phyloP scores from a whole-genome alignment of 2,113 vertebrate species.

The Recurvirostra avosetta region DNA sequence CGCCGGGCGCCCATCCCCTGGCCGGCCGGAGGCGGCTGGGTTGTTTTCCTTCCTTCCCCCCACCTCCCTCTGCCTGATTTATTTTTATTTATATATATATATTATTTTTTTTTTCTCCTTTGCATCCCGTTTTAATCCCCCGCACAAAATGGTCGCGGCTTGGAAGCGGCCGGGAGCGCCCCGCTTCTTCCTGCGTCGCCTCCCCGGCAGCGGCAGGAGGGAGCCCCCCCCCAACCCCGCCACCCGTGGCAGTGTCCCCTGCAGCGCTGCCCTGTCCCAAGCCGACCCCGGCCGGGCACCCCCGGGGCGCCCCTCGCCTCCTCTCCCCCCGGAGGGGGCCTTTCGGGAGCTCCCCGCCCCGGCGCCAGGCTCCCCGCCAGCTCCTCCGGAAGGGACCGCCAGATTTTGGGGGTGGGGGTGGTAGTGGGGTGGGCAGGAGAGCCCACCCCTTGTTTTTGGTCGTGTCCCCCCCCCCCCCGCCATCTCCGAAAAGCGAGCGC shows the following conservation, averaged over 20 bases:
- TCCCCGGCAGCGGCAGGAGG: background rate
- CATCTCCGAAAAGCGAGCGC: background rate
- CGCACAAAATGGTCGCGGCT: conserved; percentile 54
- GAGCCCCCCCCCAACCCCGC: background rate
- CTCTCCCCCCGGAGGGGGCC: background rate
- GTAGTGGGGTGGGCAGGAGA: background rate
- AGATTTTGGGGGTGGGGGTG: background rate
- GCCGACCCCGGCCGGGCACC: background rate
- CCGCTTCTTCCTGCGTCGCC: background rate
- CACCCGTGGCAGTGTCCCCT: too few relatives aligned
- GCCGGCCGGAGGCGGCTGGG: background rate
- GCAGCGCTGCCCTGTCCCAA: background rate
- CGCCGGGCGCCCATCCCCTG: background rate
- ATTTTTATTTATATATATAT: background rate
- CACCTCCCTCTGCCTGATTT: background rate
- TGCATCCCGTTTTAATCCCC: background rate
- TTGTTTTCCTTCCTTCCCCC: background rate
- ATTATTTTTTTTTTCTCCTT: background rate
- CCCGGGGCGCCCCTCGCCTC: background rate
- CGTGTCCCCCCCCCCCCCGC: too few relatives aligned
- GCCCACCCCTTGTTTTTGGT: background rate
- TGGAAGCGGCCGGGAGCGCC: background rate
- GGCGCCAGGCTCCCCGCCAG: background rate
- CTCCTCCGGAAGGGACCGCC: background rate
- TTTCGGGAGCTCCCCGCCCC: background rate